Base-by-base conservation (phyloP, 2,113 vertebrate species). In the Hippolais icterina region DNA sequence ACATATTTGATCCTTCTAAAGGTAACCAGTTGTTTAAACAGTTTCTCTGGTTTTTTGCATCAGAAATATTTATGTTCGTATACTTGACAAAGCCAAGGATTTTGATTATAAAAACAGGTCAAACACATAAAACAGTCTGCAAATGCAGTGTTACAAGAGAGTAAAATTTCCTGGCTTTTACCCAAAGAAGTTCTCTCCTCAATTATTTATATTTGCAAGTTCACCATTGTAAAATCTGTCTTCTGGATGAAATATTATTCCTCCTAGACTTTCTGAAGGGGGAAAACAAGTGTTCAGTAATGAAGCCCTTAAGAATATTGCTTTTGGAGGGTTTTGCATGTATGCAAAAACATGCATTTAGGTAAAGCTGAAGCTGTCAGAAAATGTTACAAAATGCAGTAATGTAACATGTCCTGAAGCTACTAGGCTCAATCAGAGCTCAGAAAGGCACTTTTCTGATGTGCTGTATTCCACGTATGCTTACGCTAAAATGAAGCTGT, bases 181-280 rank as follows among this genome's bases (percentile, higher is more conserved):
- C 74, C 41, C 31, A 75, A 95, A 65, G 68, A 88, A 69, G 35
- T 94, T 97, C 25, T 95, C 33, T 81, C 41, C 69, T 97, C 79
- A 92, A 81, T 97, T 96, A 96, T 88, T 97, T 96, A 94, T 80
- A 86, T 93, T 96, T 96, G 54, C 85, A 96, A 97, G 77, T 94
- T 46, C 90, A 93, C 64, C 24, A 11, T 71, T 93, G 88, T 81
- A 91, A 97, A 95, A 74, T 66, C 69, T 96, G 75, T 93, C 78
- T 97, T 94, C 68, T 90, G 95, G 87, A 94, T 94, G 59, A 97
- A 95, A 92, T 84, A 89, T 87, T 96, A 84, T 90, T 97, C 96
- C 87, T 89, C 63, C 78, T 93, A 78, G 95, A 96, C 91, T 93
- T 96, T 94, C 94, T 94, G 57, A 92, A 90, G 29, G 78, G 79